Conservation (phyloP, 2,888 invertebrate species). For the Synergus japonicus region DNA sequence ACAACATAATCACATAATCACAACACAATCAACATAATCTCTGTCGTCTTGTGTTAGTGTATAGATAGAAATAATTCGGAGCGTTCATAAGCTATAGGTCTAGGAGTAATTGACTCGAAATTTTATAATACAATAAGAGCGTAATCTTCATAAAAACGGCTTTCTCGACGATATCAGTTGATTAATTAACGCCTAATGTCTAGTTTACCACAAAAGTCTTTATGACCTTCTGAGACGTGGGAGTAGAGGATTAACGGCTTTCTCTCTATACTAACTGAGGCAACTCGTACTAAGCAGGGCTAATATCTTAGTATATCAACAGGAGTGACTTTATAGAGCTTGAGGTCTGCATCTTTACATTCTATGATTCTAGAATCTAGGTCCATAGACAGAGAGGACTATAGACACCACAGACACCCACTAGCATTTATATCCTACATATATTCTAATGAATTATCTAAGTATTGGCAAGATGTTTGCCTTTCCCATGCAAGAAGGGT, state of each 20-base stretch:
- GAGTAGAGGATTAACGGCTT: neutral
- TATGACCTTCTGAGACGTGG: constrained; percentile 16
- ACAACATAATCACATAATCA: constrained; percentile 39
- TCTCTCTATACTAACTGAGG: neutral
- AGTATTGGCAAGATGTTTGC: neutral
- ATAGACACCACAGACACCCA: neutral
- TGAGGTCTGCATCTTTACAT: neutral
- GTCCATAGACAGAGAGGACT: neutral
- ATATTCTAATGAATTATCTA: neutral
- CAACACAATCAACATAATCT: no score
- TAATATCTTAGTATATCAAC: neutral
- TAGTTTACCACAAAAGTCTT: constrained; percentile 15
- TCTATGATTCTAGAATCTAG: neutral
- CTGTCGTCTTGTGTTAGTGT: no score
- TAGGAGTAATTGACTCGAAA: constrained; percentile 8
- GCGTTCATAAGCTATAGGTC: no score
- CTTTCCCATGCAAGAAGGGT: constrained; percentile 32
- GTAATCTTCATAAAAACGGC: neutral
- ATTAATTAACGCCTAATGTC: constrained; percentile 8
- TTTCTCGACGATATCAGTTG: constrained; percentile 12
- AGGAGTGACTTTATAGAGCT: neutral
- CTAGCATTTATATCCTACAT: neutral
- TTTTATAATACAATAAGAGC: neutral
- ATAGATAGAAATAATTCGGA: no score
- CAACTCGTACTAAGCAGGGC: neutral